A percentile compares a stretch with the other conserved stretches of the same genome.
Evolutionary conservation across 2,113 vertebrate species (phyloP).

Genomic region (Fregata magnificens): DNA sequence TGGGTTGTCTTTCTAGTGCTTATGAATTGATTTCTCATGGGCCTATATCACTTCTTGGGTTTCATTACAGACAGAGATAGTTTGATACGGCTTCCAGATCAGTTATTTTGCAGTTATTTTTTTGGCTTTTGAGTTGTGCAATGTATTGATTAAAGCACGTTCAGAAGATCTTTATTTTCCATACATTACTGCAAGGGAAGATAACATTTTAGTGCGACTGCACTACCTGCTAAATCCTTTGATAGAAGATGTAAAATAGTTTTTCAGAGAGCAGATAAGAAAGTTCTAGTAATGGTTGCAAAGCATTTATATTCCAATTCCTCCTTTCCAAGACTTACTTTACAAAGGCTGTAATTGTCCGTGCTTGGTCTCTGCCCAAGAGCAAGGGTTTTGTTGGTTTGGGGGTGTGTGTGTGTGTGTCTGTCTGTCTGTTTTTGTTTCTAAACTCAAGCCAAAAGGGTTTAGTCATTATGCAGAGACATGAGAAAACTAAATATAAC

Average conservation of each 20-base stretch:
- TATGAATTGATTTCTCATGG: not conserved
- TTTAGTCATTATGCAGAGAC: not conserved
- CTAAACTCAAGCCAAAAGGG: not conserved
- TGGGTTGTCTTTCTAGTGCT: not conserved
- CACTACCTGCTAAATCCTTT: not conserved
- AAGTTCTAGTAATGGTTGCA: not conserved
- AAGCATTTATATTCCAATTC: not conserved
- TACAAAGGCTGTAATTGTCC: not conserved
- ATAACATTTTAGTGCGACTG: not conserved
- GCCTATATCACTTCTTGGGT: not conserved
- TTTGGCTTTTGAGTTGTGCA: not conserved
- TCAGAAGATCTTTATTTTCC: not conserved
- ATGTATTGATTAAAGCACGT: not conserved
- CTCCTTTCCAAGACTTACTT: not conserved
- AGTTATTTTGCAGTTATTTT: not conserved
- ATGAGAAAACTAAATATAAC: not conserved
- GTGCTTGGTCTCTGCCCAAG: not conserved
- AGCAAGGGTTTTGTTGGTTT: not conserved
- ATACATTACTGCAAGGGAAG: not conserved
- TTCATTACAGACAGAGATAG: not conserved
- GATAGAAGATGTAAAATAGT: not conserved
- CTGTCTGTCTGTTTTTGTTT: not conserved
- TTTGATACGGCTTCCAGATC: not conserved
- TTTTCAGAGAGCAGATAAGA: not conserved
- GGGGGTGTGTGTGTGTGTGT: too few species aligned